These are phyloP conservation scores for Rynchops niger DNA, from an alignment of 2,113 vertebrate species.

Conservation along the genomic window DNA sequence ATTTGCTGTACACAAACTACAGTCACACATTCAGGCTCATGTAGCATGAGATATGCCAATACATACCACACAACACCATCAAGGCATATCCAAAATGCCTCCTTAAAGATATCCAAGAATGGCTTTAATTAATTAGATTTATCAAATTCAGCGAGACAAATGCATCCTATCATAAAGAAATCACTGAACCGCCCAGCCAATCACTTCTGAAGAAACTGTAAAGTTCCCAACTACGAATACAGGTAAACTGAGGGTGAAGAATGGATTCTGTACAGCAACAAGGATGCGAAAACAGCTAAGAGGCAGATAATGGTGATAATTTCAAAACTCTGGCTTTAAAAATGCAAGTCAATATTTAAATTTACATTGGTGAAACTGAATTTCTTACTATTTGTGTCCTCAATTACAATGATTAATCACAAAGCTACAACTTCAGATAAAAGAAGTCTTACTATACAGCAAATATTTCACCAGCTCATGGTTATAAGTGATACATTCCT, in stretches of 20 bases:
- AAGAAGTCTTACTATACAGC: neutral
- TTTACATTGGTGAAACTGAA: neutral
- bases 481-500: neutral
- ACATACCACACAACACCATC: neutral
- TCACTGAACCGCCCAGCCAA: neutral
- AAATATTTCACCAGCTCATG: neutral
- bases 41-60: neutral
- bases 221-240: neutral
- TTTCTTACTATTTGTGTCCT: neutral
- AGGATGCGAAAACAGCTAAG: neutral
- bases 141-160: neutral
- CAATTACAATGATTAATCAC: neutral
- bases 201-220: neutral
- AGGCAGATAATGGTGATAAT: neutral
- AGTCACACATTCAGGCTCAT: neutral
- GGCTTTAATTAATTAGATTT: neutral
- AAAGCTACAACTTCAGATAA: neutral
- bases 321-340: slow-evolving; percentile 24
- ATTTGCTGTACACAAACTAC: neutral
- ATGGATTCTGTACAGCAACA: neutral
- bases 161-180: neutral
- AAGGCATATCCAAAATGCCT: neutral
- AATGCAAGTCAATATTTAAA: neutral
- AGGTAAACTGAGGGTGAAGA: neutral
- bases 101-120: neutral